phyloP scores from a whole-genome alignment of 2,888 invertebrate genomes.

The Dermolepida albohirtum region DNA sequence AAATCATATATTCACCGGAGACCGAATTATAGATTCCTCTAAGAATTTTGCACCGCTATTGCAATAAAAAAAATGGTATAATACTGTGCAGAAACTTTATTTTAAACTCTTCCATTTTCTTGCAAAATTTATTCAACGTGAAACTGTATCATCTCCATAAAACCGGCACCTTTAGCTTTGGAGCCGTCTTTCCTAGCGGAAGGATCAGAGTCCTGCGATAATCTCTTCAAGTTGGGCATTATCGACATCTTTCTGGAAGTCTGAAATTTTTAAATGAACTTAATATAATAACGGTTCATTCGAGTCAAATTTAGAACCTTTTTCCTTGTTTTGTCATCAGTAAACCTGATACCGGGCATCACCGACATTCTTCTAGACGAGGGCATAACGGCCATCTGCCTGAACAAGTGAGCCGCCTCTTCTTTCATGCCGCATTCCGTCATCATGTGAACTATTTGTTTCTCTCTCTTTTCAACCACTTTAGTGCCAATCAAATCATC shows the following conservation, averaged over 20 bases:
- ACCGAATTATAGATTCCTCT: constrained; percentile 11
- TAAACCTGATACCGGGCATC: constrained; percentile 64
- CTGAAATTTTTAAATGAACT: constrained; percentile 11
- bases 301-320: not conserved
- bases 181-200: constrained; percentile 12
- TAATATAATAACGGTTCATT: not conserved
- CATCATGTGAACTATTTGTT: constrained; percentile 64
- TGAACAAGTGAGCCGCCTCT: constrained; percentile 64
- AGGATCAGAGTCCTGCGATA: constrained; percentile 9
- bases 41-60: not conserved
- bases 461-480: constrained; percentile 62
- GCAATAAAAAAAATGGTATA: no score
- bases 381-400: constrained; percentile 65
- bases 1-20: constrained; percentile 4
- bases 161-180: constrained; percentile 45
- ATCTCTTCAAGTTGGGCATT: constrained; percentile 38
- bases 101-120: not conserved
- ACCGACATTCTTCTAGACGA: constrained; percentile 64
- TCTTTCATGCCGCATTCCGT: constrained; percentile 61
- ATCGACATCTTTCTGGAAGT: constrained; percentile 44
- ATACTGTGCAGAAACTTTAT: no score
- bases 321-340: constrained; percentile 40
- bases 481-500: constrained; percentile 61
- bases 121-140: constrained; percentile 15
- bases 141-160: constrained; percentile 50